Evolutionary conservation across 2,888 invertebrate genomes (phyloP), one percentile per base, ranked within the genome.

Genomic region (Lamellibrachia satsuma): DNA sequence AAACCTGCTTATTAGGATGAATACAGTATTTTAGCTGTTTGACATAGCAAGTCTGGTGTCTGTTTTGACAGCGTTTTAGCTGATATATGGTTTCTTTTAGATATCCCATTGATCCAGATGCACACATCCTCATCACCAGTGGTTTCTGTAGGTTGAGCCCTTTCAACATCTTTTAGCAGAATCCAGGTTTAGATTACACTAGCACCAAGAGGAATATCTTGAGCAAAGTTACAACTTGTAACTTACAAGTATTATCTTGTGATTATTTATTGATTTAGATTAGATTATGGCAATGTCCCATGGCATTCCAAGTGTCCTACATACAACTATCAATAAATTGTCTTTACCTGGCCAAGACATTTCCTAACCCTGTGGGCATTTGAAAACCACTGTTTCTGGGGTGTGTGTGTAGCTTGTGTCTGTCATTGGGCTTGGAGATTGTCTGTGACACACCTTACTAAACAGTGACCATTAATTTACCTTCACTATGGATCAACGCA

Each of bases 311-410:
- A 60, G 60, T 60, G 8, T 22, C 75, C 75, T 75, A 75, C n/a
- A n/a, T 75, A 75, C 6, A 39, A 15, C 75, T 75, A 75, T n/a
- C 75, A 22, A 39, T 39, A 39, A 39, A 39, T 75, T 75, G 75
- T 75, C 55, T 75, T 75, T 75, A 75, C 22, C 75, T 75, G 75
- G 22, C 22, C 2, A 0, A 6, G 22, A n/a, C 75, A 75, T 75
- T 75, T 75, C 75, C 75, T 75, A 22, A n/a, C 75, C 75, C 75
- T 75, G 75, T 75, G 75, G 75, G 75, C 75, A 75, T 22, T 75
- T 75, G n/a, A 15, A 11, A 75, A 75, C 75, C 75, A 15, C 75
- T 75, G n/a, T 75, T 75, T n/a, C 3, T 75, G 22, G 75, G 75
- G 75, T 75, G 75, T n/a, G n/a, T 75, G 75, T 55, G 55, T 75